A percentile compares a stretch with the other conserved stretches of the same genome.
Conservation (phyloP, 2,888 invertebrate genomes). For the Cloeon dipterum region DNA sequence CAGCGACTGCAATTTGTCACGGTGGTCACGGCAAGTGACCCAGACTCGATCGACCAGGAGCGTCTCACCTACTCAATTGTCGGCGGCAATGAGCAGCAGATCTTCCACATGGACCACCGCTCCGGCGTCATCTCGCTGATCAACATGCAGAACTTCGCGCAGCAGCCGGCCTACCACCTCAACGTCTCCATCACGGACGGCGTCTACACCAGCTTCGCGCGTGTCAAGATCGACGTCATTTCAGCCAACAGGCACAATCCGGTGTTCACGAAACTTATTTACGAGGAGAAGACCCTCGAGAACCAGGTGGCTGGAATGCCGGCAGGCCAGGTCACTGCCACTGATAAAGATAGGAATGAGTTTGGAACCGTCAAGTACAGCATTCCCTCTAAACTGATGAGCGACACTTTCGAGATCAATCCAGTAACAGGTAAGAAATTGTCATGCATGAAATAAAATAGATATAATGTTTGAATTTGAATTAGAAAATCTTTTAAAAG, state of each 20-base stretch:
- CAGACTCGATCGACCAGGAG: conserved; percentile 53
- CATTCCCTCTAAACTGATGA: conserved; percentile 48
- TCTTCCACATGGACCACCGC: conserved; percentile 36
- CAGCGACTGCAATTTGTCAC: conserved; percentile 71
- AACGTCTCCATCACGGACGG: conserved; percentile 93
- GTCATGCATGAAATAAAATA: background rate
- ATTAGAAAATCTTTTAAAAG: conserved; percentile 1
- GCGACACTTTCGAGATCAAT: conserved; percentile 50
- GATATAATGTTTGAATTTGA: too few relatives aligned
- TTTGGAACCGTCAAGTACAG: conserved; percentile 43
- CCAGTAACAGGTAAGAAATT: conserved; percentile 30
- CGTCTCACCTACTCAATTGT: conserved; percentile 60
- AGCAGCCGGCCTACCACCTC: conserved; percentile 37
- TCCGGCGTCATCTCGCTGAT: conserved; percentile 41
- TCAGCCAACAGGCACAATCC: conserved; percentile 63
- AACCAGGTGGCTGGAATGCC: conserved; percentile 53
- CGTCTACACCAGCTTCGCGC: conserved; percentile 72
- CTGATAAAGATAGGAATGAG: conserved; percentile 60
- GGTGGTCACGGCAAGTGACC: conserved; percentile 70
- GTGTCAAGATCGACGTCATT: conserved; percentile 52
- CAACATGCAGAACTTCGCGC: conserved; percentile 49
- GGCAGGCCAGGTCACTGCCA: conserved; percentile 55
- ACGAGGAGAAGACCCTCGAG: conserved; percentile 61
- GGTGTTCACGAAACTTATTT: conserved; percentile 47
- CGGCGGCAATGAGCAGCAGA: conserved; percentile 55